These are phyloP conservation scores for Aythya baeri DNA, from an alignment of 2,113 vertebrate species.

Conservation along the genomic window DNA sequence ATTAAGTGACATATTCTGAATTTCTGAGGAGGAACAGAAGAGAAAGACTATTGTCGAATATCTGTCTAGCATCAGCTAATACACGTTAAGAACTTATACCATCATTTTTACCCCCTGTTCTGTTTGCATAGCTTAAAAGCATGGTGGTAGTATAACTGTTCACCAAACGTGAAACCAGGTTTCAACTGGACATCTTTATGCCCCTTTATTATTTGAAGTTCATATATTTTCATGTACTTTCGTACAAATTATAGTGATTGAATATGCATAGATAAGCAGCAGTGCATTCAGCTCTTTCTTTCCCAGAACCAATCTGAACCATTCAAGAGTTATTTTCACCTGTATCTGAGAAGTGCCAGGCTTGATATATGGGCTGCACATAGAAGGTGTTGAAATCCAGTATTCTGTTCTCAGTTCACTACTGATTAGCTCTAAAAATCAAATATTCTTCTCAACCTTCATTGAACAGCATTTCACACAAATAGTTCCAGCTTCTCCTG, in stretches of 20 bases:
- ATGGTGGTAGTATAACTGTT: neutral
- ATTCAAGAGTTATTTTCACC: neutral
- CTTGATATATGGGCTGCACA: neutral
- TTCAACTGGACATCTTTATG: neutral
- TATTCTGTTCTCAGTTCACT: neutral
- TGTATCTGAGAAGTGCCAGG: neutral
- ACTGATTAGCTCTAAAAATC: neutral
- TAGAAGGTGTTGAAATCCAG: neutral
- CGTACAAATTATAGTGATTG: neutral
- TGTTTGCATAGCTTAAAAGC: neutral
- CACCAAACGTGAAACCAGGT: neutral
- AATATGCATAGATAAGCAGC: neutral
- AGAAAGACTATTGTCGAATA: neutral
- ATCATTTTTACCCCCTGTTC: neutral
- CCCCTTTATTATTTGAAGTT: neutral
- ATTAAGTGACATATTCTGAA: neutral
- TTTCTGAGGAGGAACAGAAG: neutral
- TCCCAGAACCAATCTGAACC: neutral
- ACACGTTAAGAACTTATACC: neutral
- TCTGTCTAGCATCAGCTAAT: neutral
- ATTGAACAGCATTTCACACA: neutral
- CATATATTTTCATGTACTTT: neutral
- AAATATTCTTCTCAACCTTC: neutral
- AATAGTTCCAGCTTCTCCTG: neutral
- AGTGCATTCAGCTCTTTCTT: neutral